These are phyloP conservation scores for Cavia porcellus DNA, from an alignment of 2,113 vertebrate species.

Conservation along the genomic window DNA sequence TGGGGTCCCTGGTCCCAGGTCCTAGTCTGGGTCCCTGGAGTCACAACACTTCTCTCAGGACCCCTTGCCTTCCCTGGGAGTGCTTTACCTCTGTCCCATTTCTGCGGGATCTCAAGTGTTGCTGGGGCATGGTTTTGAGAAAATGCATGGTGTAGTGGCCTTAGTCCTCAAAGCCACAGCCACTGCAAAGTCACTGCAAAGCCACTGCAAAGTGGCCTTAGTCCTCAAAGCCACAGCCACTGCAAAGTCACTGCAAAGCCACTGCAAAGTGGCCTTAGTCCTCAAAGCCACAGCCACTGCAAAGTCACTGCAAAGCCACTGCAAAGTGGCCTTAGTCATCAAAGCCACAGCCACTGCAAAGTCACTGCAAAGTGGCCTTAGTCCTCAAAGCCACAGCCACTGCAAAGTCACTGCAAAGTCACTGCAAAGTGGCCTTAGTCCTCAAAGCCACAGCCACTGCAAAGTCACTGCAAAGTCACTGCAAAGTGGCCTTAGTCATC, in stretches of 20 bases:
- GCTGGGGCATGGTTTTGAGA: background rate
- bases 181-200: background rate
- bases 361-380: too few relatives aligned
- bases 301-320: too few relatives aligned
- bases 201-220: too few relatives aligned
- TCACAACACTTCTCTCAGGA: background rate
- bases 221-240: too few relatives aligned
- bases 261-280: background rate
- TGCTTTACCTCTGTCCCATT: background rate
- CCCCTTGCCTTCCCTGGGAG: background rate
- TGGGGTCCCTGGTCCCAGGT: background rate
- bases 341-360: background rate
- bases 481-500: background rate
- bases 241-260: too few relatives aligned
- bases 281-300: background rate
- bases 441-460: background rate
- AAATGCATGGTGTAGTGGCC: background rate
- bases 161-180: background rate
- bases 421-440: background rate
- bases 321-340: background rate
- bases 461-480: too few relatives aligned
- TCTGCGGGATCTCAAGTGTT: background rate
- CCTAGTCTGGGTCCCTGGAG: background rate
- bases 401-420: background rate
- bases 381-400: background rate